Percentiles rank a stretch among this genome's conserved stretches.
phyloP scores from a whole-genome alignment of 2,113 vertebrate species.

The Chaetorhynchus papuensis region DNA sequence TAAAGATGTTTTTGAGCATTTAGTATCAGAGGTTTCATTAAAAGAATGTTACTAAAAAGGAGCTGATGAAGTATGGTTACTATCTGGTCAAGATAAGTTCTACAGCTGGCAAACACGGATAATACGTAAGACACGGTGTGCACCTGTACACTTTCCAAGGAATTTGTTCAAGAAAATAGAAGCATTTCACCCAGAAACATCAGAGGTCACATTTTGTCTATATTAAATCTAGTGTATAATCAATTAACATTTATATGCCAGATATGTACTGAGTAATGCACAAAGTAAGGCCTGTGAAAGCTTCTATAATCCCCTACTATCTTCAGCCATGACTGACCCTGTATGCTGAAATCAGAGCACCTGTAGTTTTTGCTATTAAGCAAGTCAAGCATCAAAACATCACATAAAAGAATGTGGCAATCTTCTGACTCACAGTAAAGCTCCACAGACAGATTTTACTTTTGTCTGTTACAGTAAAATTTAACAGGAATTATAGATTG shows the following conservation, averaged over 20 bases:
- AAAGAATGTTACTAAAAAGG: not conserved
- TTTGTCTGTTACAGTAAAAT: slow-evolving; percentile 2
- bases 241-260: slow-evolving; percentile 60
- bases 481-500: not conserved
- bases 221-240: slow-evolving; percentile 64
- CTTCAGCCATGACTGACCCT: slow-evolving; percentile 42
- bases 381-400: slow-evolving; percentile 23
- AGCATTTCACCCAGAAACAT: slow-evolving; percentile 57
- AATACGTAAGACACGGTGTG: not conserved
- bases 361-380: slow-evolving; percentile 19
- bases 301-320: slow-evolving; percentile 7
- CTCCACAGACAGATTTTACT: not conserved
- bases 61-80: not conserved
- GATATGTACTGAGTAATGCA: slow-evolving; percentile 58
- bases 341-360: not conserved
- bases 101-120: not conserved
- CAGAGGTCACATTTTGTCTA: slow-evolving; percentile 60
- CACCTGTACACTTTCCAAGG: slow-evolving; percentile 48
- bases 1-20: not conserved
- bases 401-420: not conserved
- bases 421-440: not conserved
- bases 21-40: not conserved
- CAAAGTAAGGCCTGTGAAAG: slow-evolving; percentile 41
- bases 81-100: not conserved
- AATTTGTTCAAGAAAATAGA: slow-evolving; percentile 64